Conservation (phyloP, 1,140 invertebrate species). For the Oscheius sp. region DNA sequence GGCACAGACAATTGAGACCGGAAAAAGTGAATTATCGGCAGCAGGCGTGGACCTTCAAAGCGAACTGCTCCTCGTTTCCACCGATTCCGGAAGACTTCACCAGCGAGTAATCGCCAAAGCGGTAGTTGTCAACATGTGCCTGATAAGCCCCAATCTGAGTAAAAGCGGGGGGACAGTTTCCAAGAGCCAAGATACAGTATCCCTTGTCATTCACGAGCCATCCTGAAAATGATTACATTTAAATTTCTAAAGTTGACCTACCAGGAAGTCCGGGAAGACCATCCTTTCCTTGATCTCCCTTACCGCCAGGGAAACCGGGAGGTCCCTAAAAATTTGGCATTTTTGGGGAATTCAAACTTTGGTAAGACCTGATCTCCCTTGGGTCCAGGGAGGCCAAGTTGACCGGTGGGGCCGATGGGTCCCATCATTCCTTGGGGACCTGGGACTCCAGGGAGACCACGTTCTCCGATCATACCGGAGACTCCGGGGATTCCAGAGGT, state of each 20-base stretch:
- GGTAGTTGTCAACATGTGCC: constrained; percentile 44
- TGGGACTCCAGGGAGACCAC: constrained; percentile 41
- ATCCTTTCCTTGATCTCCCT: constrained; percentile 38
- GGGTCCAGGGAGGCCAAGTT: constrained; percentile 37
- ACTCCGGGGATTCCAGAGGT: constrained; percentile 37
- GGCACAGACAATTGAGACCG: too few relatives aligned
- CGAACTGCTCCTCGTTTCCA: constrained; percentile 41
- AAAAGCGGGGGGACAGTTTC: constrained; percentile 45
- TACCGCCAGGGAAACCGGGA: constrained; percentile 38
- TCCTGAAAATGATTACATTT: constrained; percentile 18
- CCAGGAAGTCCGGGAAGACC: constrained; percentile 39
- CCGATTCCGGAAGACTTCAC: constrained; percentile 38
- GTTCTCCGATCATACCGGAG: constrained; percentile 39
- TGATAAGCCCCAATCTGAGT: constrained; percentile 46
- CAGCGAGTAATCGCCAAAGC: constrained; percentile 42
- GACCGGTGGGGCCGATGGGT: constrained; percentile 42
- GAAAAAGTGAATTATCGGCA: constrained; percentile 34
- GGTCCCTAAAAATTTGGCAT: constrained; percentile 12
- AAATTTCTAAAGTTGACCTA: not conserved
- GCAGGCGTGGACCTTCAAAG: constrained; percentile 44
- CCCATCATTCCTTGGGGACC: constrained; percentile 44
- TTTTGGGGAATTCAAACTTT: not conserved
- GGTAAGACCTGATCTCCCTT: constrained; percentile 35
- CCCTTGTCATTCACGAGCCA: constrained; percentile 47
- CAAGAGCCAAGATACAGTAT: constrained; percentile 44